A percentile compares a stretch with the other conserved stretches of the same genome.
These are phyloP conservation scores for Hoplodrina blanda DNA, from an alignment of 2,888 invertebrate species.

Conservation along the genomic window DNA sequence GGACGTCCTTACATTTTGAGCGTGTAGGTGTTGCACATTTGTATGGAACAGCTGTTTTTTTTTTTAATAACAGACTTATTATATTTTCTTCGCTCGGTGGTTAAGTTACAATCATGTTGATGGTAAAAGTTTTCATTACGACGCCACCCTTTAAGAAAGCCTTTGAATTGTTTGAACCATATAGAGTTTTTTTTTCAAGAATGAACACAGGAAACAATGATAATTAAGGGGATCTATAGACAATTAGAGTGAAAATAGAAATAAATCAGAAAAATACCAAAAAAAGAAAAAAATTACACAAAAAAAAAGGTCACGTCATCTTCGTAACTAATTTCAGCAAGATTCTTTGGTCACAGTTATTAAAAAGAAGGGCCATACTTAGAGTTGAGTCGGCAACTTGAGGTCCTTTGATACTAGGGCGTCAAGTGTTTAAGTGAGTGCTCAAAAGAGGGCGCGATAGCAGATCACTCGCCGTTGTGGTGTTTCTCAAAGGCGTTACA, in stretches of 20 bases:
- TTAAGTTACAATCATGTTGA: too few relatives aligned
- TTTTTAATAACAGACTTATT: too few relatives aligned
- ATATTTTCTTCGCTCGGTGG: too few relatives aligned
- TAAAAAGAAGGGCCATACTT: constrained; percentile 66
- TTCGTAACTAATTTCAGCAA: constrained; percentile 57
- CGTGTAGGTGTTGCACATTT: too few relatives aligned
- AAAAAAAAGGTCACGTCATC: constrained; percentile 54
- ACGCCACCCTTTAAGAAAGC: not conserved
- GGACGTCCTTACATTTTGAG: too few relatives aligned
- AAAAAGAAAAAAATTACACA: constrained; percentile 31
- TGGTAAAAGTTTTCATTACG: too few relatives aligned
- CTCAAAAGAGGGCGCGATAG: constrained; percentile 74
- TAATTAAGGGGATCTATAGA: not conserved
- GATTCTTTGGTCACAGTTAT: constrained; percentile 61
- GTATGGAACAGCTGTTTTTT: too few relatives aligned
- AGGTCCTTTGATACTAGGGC: constrained; percentile 78
- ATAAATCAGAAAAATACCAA: constrained; percentile 24
- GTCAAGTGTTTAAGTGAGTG: constrained; percentile 82
- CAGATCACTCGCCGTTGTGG: constrained; percentile 74
- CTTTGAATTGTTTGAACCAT: not conserved
- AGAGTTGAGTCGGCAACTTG: constrained; percentile 66
- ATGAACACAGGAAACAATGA: not conserved
- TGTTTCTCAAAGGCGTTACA: constrained; percentile 73
- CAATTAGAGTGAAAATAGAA: not conserved
- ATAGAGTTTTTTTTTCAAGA: not conserved